Evolutionary conservation across 2,888 invertebrate species (phyloP), one percentile per base, ranked within the genome.

Genomic region (Apodemia mormo): DNA sequence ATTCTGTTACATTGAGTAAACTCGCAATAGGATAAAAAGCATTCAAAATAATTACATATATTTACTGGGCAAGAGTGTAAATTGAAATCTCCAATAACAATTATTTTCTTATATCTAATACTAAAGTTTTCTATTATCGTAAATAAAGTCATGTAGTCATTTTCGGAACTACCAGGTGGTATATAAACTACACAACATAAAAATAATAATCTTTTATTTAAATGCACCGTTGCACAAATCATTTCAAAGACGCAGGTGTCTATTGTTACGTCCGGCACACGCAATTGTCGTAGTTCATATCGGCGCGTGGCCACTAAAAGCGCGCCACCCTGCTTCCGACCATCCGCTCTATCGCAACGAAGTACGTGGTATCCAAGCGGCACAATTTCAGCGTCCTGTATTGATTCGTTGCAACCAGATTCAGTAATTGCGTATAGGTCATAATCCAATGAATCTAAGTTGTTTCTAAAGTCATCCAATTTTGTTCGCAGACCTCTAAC

Each of bases 371-470:
- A 76, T 29, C 71, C 73, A 1, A 61, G 66, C 10, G 72, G 74
- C 4, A 74, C 40, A 65, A 75, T 12, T 74, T 77, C 76, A 14
- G 73, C 68, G 56, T 77, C 74, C 12, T 72, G 22, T 29, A 74
- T 75, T 0, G 76, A 74, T n/a, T 74, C 58, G 71, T 73, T 74
- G 33, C 75, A 75, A 2, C 77, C 74, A 1, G 70, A 74, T 65
- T 77, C 77, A 8, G 78, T 78, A 2, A 78, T 73, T 6, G 77
- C 78, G 68, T 72, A 77, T 37, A 78, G 37, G 40, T 78, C 76
- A 3, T 70, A 69, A 12, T 61, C 33, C 6, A 68, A 69, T 6
- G 70, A 7, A 12, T 58, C 43, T 10, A 79, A 22, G 7, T 64
- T 54, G 1, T 5, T 29, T 29, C 67, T 22, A 70, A 74, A 75